A percentile compares a stretch with the other conserved stretches of the same genome.
phyloP scores from a whole-genome alignment of 2,797 vertebrate genomes.

The Rachycentron canadum region DNA sequence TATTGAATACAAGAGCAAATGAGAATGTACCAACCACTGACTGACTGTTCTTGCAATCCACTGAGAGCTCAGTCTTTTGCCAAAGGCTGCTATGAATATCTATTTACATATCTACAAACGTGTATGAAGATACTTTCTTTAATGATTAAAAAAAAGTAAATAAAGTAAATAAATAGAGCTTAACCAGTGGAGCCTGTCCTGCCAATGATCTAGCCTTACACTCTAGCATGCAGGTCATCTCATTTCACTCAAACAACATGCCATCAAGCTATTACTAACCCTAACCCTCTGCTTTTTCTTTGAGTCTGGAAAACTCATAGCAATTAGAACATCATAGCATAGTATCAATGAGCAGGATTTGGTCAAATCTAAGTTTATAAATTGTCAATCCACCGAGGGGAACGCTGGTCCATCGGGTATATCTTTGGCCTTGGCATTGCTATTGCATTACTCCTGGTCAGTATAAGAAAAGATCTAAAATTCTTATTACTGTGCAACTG shows the following conservation, averaged over 20 bases:
- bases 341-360: background rate
- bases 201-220: background rate
- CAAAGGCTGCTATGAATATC: background rate
- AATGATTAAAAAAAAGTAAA: background rate
- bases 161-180: background rate
- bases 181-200: background rate
- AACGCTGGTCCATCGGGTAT: no score
- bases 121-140: background rate
- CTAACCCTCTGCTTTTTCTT: constrained; percentile 6
- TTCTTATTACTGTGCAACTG: background rate
- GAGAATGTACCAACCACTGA: background rate
- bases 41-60: background rate
- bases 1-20: no score
- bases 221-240: background rate
- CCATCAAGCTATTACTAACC: background rate
- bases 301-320: no score
- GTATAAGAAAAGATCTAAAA: background rate
- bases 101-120: background rate
- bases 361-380: background rate
- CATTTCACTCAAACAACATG: background rate
- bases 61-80: no score
- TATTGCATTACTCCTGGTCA: background rate
- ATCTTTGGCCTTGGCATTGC: background rate
- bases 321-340: background rate
- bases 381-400: background rate